phyloP scores from a whole-genome alignment of 1,140 invertebrate genomes.

The Lucilia sericata region DNA sequence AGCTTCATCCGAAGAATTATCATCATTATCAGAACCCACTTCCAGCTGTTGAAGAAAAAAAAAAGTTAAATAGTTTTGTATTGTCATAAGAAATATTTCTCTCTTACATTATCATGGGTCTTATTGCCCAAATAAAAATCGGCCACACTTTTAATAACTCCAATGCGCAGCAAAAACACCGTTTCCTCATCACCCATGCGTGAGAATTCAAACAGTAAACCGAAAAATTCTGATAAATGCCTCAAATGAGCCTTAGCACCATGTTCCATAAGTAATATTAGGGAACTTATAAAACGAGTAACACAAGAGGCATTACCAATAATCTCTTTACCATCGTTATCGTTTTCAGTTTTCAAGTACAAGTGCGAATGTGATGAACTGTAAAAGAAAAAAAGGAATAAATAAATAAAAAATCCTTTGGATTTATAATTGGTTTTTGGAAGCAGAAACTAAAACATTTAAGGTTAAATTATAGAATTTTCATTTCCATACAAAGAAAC shows the following conservation, averaged over 20 bases:
- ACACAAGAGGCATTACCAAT: conserved; percentile 89
- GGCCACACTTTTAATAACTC: conserved; percentile 89
- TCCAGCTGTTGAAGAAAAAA: conserved; percentile 69
- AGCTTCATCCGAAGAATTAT: conserved; percentile 73
- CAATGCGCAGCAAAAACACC: conserved; percentile 85
- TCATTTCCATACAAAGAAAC: no score
- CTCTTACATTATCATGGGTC: conserved; percentile 64
- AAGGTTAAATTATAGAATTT: no score
- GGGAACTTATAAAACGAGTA: conserved; percentile 89
- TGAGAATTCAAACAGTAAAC: conserved; percentile 91
- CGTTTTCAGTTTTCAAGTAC: conserved; percentile 79
- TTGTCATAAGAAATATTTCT: background rate
- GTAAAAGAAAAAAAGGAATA: background rate
- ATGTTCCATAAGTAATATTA: conserved; percentile 90
- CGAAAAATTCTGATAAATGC: conserved; percentile 92
- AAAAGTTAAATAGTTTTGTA: background rate
- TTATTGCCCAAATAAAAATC: conserved; percentile 91
- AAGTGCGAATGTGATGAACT: conserved; percentile 77
- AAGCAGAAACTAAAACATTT: no score
- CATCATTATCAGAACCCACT: conserved; percentile 82
- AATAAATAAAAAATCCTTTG: conserved; percentile 33
- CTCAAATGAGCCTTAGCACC: conserved; percentile 87
- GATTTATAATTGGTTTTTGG: no score
- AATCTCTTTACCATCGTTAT: conserved; percentile 74
- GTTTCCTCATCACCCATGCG: conserved; percentile 95